These are phyloP conservation scores for Rostratula benghalensis DNA, from an alignment of 2,113 vertebrate species.

Conservation along the genomic window DNA sequence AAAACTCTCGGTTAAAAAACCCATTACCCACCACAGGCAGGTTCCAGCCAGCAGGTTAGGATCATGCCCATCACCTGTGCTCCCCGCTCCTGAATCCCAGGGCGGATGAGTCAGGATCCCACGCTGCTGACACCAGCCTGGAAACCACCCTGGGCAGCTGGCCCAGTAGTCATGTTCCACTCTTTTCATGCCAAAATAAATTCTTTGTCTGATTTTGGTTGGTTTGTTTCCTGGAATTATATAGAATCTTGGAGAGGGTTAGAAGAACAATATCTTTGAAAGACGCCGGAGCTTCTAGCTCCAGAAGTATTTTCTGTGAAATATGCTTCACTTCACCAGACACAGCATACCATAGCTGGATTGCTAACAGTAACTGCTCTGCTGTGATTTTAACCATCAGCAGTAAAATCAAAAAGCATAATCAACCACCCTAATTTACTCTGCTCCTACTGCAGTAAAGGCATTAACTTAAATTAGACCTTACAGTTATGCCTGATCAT, in stretches of 20 bases:
- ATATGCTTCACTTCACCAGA: background rate
- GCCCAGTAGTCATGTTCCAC: background rate
- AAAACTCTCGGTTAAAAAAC: background rate
- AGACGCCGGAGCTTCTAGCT: background rate
- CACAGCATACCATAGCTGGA: background rate
- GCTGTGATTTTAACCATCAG: background rate
- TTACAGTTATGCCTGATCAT: conserved; percentile 4
- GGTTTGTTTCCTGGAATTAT: conserved; percentile 37
- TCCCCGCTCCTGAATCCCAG: background rate
- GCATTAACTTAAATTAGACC: conserved; percentile 36
- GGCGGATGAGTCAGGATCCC: background rate
- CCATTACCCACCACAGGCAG: fast-evolving
- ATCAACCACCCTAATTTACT: conserved; percentile 34
- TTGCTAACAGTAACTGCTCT: background rate
- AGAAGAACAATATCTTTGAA: background rate
- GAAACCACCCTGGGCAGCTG: background rate
- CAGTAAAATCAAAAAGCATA: background rate
- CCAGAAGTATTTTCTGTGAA: background rate
- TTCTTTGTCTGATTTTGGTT: background rate
- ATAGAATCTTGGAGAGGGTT: background rate
- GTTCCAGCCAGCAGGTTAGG: background rate
- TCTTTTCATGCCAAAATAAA: conserved; percentile 19
- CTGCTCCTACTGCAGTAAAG: background rate
- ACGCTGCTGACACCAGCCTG: background rate
- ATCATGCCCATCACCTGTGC: fast-evolving